A percentile compares a stretch with the other conserved stretches of the same genome.
These are phyloP conservation scores for Pleuronectes platessa DNA, from an alignment of 2,113 vertebrate species.

Conservation along the genomic window DNA sequence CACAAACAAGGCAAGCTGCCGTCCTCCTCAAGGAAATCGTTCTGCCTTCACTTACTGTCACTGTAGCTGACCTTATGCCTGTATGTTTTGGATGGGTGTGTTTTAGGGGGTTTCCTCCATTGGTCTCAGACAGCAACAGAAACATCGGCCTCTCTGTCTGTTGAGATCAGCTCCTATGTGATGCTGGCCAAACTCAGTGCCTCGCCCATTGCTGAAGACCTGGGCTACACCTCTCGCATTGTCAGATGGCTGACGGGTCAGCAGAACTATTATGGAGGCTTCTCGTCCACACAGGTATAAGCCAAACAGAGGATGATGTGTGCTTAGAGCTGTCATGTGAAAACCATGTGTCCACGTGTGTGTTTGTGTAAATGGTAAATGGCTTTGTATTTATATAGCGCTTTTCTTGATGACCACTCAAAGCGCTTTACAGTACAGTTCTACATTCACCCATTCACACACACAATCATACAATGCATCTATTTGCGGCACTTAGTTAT, in stretches of 20 bases:
- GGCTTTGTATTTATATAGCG: too few relatives aligned
- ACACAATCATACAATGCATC: too few relatives aligned
- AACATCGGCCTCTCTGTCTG: slow-evolving; percentile 67
- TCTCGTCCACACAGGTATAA: slow-evolving; percentile 86
- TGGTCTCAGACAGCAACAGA: slow-evolving; percentile 67
- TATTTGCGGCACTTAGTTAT: too few relatives aligned
- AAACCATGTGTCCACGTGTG: too few relatives aligned
- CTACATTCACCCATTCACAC: too few relatives aligned
- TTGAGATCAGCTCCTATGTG: slow-evolving; percentile 85
- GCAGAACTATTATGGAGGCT: slow-evolving; percentile 87
- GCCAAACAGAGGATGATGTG: slow-evolving; percentile 36
- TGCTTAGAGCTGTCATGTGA: neutral
- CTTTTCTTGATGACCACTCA: too few relatives aligned
- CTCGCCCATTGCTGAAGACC: slow-evolving; percentile 47
- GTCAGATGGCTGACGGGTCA: slow-evolving; percentile 83
- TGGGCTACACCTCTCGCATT: slow-evolving; percentile 70
- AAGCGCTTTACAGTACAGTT: too few relatives aligned
- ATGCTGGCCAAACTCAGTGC: slow-evolving; percentile 80
- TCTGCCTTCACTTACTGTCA: neutral
- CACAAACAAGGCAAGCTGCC: slow-evolving; percentile 46
- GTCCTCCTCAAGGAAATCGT: neutral
- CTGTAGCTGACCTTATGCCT: neutral
- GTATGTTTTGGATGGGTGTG: neutral
- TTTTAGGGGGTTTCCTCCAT: slow-evolving; percentile 64
- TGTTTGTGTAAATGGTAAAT: too few relatives aligned